A percentile compares a stretch with the other conserved stretches of the same genome.
Evolutionary conservation across 2,888 invertebrate genomes (phyloP).

Genomic region (Meghimatium bilineatum): DNA sequence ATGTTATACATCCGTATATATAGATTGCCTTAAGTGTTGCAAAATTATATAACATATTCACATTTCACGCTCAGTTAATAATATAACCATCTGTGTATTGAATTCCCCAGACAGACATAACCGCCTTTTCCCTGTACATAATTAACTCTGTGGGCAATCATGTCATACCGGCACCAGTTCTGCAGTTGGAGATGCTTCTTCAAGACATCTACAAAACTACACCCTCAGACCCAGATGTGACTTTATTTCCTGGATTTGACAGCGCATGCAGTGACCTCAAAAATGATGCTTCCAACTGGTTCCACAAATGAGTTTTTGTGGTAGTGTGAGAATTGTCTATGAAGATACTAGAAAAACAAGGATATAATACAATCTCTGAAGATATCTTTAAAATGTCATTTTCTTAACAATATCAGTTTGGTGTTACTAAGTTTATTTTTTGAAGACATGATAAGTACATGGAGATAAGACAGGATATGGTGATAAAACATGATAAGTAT

Average conservation of each 20-base stretch:
- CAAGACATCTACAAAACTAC: constrained; percentile 61
- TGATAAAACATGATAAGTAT: no score
- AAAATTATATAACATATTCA: no score
- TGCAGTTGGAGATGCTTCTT: constrained; percentile 65
- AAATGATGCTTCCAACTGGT: constrained; percentile 61
- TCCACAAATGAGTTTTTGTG: constrained; percentile 25
- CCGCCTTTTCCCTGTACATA: constrained; percentile 66
- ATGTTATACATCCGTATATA: no score
- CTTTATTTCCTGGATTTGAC: constrained; percentile 65
- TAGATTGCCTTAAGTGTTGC: no score
- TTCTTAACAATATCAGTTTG: no score
- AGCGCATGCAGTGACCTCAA: constrained; percentile 62
- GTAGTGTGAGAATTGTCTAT: background rate
- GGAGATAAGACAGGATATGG: no score
- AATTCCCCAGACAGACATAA: constrained; percentile 19
- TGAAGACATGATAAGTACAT: no score
- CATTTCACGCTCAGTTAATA: no score
- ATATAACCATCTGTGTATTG: background rate
- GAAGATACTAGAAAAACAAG: background rate
- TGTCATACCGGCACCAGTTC: constrained; percentile 61
- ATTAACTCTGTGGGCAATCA: constrained; percentile 56
- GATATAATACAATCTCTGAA: background rate
- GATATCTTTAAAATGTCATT: background rate
- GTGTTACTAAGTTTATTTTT: no score
- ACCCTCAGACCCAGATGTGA: constrained; percentile 56